phyloP scores from a whole-genome alignment of 2,113 vertebrate species.

The Tautogolabrus adspersus region DNA sequence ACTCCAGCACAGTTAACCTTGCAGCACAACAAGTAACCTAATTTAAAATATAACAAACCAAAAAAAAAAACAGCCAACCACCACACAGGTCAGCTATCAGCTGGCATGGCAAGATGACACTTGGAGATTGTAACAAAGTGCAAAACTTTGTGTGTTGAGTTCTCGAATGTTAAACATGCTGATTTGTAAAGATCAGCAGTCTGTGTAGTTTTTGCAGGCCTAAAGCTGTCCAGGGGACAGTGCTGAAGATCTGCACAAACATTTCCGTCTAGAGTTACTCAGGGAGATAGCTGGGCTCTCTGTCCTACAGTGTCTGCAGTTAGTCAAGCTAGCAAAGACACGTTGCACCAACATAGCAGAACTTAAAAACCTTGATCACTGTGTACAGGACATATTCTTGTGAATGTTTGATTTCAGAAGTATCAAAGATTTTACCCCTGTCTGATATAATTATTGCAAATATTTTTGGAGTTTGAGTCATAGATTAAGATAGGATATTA shows the following conservation, averaged over 20 bases:
- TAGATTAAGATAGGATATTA: constrained; percentile 78
- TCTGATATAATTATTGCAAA: constrained; percentile 74
- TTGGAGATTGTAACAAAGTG: constrained; percentile 72
- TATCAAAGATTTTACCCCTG: constrained; percentile 80
- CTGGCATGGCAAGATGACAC: constrained; percentile 34
- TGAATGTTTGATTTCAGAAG: constrained; percentile 82
- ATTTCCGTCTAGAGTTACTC: constrained; percentile 75
- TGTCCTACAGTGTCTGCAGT: constrained; percentile 77
- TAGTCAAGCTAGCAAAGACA: constrained; percentile 75
- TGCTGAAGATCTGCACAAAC: constrained; percentile 48
- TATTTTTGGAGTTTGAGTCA: constrained; percentile 65
- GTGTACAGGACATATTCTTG: constrained; percentile 82
- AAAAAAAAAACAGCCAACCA: constrained; percentile 44
- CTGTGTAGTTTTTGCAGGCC: constrained; percentile 28
- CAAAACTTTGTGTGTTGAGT: constrained; percentile 56
- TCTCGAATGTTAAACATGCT: constrained; percentile 48
- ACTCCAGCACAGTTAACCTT: constrained; percentile 64
- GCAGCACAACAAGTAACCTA: constrained; percentile 28
- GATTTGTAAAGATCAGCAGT: constrained; percentile 47
- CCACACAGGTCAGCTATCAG: constrained; percentile 33
- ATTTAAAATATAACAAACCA: constrained; percentile 41
- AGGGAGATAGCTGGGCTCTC: constrained; percentile 86
- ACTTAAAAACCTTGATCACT: constrained; percentile 84
- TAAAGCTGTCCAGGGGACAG: constrained; percentile 52
- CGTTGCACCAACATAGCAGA: constrained; percentile 80